phyloP scores from a whole-genome alignment of 2,888 invertebrate genomes.

The Orthosia gracilis region DNA sequence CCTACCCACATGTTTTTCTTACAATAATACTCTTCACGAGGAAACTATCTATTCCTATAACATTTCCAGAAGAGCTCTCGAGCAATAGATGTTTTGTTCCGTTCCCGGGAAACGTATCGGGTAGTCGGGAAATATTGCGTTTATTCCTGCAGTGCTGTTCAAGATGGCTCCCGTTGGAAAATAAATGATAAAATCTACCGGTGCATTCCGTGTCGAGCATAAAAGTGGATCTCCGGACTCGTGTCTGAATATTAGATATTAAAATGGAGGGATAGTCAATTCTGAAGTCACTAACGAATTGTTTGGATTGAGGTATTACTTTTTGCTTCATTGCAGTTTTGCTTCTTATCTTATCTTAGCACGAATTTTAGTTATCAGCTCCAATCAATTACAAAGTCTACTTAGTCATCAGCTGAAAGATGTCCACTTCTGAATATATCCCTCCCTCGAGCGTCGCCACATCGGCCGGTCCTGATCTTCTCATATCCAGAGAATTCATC shows the following conservation, averaged over 20 bases:
- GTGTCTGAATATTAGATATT: slow-evolving; percentile 15
- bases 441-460: no score
- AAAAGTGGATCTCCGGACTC: background rate
- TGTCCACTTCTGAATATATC: no score
- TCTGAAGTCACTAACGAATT: background rate
- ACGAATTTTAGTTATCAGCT: no score
- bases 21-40: background rate
- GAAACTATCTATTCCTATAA: slow-evolving; percentile 14
- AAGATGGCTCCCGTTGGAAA: slow-evolving; percentile 30
- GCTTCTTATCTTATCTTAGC: no score
- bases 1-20: background rate
- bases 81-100: slow-evolving; percentile 42
- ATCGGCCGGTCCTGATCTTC: no score
- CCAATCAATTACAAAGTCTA: no score
- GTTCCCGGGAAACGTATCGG: slow-evolving; percentile 22
- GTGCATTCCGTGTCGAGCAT: slow-evolving; percentile 28
- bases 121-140: slow-evolving; percentile 29
- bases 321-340: background rate
- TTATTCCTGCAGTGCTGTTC: slow-evolving; percentile 36
- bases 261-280: background rate
- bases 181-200: slow-evolving; percentile 34
- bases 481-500: no score
- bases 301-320: background rate
- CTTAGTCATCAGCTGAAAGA: no score
- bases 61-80: slow-evolving; percentile 6